phyloP scores from a whole-genome alignment of 1,140 invertebrate genomes.

The Mylabris phalerata region DNA sequence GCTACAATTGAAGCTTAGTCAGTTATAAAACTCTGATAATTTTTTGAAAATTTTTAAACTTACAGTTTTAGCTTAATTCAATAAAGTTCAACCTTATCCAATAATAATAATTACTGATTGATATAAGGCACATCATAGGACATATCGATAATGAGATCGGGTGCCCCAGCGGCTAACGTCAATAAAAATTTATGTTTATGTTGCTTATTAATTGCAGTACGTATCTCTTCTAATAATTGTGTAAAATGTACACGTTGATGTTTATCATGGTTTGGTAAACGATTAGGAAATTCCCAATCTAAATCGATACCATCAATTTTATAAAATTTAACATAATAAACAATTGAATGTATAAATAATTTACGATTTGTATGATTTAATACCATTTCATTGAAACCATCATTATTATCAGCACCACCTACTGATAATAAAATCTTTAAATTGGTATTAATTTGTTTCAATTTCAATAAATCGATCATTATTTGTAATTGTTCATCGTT shows the following conservation, averaged over 20 bases:
- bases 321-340: conserved; percentile 53
- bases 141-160: conserved; percentile 60
- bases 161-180: conserved; percentile 70
- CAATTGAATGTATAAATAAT: conserved; percentile 62
- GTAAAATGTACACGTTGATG: conserved; percentile 63
- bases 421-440: conserved; percentile 74
- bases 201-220: conserved; percentile 52
- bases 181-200: conserved; percentile 54
- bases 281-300: conserved; percentile 82
- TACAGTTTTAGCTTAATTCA: background rate
- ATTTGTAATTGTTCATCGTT: conserved; percentile 33
- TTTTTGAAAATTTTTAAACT: background rate
- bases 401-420: conserved; percentile 56
- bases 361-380: conserved; percentile 58
- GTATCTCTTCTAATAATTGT: conserved; percentile 62
- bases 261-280: conserved; percentile 43
- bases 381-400: conserved; percentile 65
- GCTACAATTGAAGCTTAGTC: no score
- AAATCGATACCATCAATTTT: conserved; percentile 74
- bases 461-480: conserved; percentile 48
- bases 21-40: no score
- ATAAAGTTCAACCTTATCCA: conserved; percentile 6
- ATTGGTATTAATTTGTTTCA: conserved; percentile 59
- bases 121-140: conserved; percentile 71
- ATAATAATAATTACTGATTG: conserved; percentile 52